Base-by-base conservation (phyloP, 2,888 invertebrate species). In the Exephanes ischioxanthus region DNA sequence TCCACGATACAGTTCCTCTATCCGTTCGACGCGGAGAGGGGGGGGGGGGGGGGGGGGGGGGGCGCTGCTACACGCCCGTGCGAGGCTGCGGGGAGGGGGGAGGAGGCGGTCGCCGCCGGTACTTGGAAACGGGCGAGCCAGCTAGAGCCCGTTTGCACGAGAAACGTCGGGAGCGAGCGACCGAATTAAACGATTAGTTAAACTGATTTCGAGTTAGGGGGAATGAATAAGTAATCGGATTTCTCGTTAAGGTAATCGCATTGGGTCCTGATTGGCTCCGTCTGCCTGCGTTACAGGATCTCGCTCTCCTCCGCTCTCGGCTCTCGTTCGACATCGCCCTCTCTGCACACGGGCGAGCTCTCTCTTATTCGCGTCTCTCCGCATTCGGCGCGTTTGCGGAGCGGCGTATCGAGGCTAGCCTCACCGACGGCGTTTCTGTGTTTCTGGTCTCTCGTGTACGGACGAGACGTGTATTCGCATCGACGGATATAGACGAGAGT, bases 211-310 rank as follows among this genome's bases (percentile, higher is more conserved):
- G 92, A 94, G 93, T 93, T 93, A 93, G 93, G 92, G 85, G 92
- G 94, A 94, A 94, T 94, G 94, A 94, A 94, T 94, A 94, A 94
- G 94, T 94, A 94, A 94, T 94, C 93, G 93, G 93, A 94, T 94
- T 94, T 94, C 94, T 94, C 93, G 94, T 94, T 94, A 94, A 94
- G 93, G 93, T 94, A 94, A 94, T 94, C 93, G 93, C 93, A 93
- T 94, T 94, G 93, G 92, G 90, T 89, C 91, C 93, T 93, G 93
- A 94, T 93, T 93, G 93, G 93, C 93, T 92, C 91, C 92, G 93
- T 93, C 93, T 92, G 93, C 91, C 92, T 89, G 89, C 89, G 91
- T 91, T 91, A 91, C 90, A 89, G 90, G 81, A 89, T 85, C 89
- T 89, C 87, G 85, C 80, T 85, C 83, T 55, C 55, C 86, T 77